Evolutionary conservation across 2,797 vertebrate genomes (phyloP).

Genomic region (Glyptemys insculpta): DNA sequence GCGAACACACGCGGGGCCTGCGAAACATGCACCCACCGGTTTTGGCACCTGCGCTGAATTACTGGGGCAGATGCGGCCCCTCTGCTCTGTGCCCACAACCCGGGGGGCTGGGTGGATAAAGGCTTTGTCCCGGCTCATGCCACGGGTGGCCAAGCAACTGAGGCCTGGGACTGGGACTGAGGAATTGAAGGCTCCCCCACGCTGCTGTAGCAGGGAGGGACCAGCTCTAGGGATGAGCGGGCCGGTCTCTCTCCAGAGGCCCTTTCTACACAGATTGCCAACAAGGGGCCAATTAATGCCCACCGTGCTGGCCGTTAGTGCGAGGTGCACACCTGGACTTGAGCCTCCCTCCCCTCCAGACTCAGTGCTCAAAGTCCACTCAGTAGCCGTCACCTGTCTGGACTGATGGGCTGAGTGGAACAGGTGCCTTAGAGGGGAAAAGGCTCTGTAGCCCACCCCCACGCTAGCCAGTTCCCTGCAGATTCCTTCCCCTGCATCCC

Average conservation of each 20-base stretch:
- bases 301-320: not conserved
- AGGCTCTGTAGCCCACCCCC: not conserved
- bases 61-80: not conserved
- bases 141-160: not conserved
- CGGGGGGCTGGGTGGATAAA: not conserved
- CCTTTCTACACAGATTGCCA: not conserved
- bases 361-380: not conserved
- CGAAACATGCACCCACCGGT: not conserved
- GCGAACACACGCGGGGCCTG: not conserved
- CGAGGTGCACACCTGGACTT: not conserved
- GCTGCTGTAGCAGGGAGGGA: not conserved
- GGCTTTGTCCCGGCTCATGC: not conserved
- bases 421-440: not conserved
- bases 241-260: not conserved
- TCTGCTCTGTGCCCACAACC: not conserved
- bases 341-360: not conserved
- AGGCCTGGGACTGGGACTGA: not conserved
- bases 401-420: not conserved
- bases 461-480: too few relatives aligned
- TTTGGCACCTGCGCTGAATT: not conserved
- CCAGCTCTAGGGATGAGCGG: too few relatives aligned
- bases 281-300: not conserved
- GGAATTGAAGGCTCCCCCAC: not conserved
- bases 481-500: not conserved
- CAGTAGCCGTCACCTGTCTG: not conserved